Evolutionary conservation across 2,888 invertebrate genomes (phyloP).

Genomic region (Melanotus villosus): DNA sequence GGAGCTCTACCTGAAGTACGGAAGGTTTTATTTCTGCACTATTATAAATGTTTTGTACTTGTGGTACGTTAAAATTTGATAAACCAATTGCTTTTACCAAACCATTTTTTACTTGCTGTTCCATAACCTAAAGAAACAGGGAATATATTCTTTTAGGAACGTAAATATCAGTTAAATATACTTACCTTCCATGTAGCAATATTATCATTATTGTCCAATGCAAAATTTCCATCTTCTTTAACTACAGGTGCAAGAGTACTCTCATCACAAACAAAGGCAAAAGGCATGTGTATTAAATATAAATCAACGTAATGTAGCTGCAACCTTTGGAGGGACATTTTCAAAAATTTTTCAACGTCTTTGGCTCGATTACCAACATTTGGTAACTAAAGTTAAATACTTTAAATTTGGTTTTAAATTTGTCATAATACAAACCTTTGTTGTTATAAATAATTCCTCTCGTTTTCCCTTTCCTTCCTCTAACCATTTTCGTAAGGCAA

Average conservation of each 20-base stretch:
- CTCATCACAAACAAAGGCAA: constrained; percentile 75
- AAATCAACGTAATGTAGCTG: constrained; percentile 82
- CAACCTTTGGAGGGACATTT: constrained; percentile 75
- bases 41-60: constrained; percentile 76
- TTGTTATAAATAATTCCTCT: constrained; percentile 83
- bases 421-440: constrained; percentile 76
- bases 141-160: background rate
- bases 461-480: constrained; percentile 75
- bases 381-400: constrained; percentile 72
- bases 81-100: constrained; percentile 80
- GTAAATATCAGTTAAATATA: background rate
- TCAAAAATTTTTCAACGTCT: constrained; percentile 77
- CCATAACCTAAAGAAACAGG: constrained; percentile 75
- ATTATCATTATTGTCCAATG: constrained; percentile 77
- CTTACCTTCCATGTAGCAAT: constrained; percentile 79
- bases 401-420: background rate
- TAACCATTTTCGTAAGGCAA: constrained; percentile 77
- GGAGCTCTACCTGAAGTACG: constrained; percentile 82
- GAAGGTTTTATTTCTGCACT: constrained; percentile 77
- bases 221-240: constrained; percentile 74
- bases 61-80: constrained; percentile 83
- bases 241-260: constrained; percentile 71
- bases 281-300: constrained; percentile 84
- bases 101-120: constrained; percentile 76
- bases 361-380: constrained; percentile 78